Conservation (phyloP, 2,888 invertebrate species). For the Leuctra nigra region DNA sequence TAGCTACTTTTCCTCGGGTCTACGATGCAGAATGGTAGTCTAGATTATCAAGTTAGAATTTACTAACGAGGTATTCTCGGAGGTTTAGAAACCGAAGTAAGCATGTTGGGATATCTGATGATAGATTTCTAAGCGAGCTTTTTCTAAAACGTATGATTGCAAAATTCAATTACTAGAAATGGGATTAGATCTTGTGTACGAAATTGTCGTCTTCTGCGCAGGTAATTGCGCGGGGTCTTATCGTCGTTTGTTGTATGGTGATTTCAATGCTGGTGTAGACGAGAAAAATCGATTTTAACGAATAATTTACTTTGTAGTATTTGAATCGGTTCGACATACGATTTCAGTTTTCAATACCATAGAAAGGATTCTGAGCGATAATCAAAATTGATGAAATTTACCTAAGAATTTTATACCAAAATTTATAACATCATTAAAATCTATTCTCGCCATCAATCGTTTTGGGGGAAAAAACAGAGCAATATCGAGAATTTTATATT, state of each 20-base stretch:
- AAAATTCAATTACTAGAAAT: neutral
- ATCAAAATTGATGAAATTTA: too few species aligned
- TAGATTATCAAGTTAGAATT: conserved; percentile 8
- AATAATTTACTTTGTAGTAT: too few species aligned
- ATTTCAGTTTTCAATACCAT: too few species aligned
- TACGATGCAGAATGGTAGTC: neutral
- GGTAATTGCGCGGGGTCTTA: neutral
- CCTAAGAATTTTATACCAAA: too few species aligned
- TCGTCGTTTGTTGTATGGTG: neutral
- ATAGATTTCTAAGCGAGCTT: neutral
- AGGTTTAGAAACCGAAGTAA: too few species aligned
- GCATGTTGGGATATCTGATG: conserved; percentile 5
- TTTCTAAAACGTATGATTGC: neutral
- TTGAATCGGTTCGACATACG: too few species aligned
- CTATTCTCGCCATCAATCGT: too few species aligned
- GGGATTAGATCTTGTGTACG: conserved; percentile 5
- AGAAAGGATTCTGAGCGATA: too few species aligned
- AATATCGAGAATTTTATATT: too few species aligned
- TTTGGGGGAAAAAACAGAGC: too few species aligned
- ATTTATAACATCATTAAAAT: too few species aligned
- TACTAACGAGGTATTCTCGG: neutral
- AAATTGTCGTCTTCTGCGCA: neutral
- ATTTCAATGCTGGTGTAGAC: neutral
- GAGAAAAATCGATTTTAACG: too few species aligned
- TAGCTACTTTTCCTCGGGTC: neutral